Conservation (phyloP, 53 echinoderm and acorn worm genomes). For the Paelopatides confundens region DNA sequence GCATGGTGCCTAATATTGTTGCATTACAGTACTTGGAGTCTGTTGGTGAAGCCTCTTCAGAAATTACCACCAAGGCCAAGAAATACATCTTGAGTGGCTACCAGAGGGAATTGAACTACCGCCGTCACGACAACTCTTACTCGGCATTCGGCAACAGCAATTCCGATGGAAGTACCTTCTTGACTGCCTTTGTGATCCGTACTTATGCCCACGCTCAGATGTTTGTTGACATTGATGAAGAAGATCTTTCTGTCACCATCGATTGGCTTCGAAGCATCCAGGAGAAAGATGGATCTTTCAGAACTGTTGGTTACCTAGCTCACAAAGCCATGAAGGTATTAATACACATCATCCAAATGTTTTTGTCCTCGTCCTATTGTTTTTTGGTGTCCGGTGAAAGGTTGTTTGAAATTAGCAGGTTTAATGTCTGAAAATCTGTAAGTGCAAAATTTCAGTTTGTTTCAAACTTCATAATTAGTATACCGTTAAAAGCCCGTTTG, state of each 20-base stretch:
- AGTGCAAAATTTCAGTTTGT: too few relatives aligned
- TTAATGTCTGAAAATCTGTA: too few relatives aligned
- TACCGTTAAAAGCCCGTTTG: too few relatives aligned
- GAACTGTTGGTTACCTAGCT: conserved; percentile 76
- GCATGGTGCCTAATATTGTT: conserved; percentile 86
- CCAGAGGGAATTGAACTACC: conserved; percentile 91
- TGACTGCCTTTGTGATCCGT: conserved; percentile 84
- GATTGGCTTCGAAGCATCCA: conserved; percentile 81
- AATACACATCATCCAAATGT: neutral
- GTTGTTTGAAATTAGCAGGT: too few relatives aligned
- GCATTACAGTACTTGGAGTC: conserved; percentile 80
- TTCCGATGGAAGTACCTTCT: conserved; percentile 77
- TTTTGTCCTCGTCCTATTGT: neutral
- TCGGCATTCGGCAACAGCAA: conserved; percentile 81
- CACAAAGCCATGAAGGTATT: conserved; percentile 91
- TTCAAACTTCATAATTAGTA: too few relatives aligned
- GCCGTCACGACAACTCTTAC: conserved; percentile 83
- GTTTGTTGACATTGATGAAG: conserved; percentile 83
- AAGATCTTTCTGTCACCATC: conserved; percentile 79
- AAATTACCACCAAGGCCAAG: conserved; percentile 61
- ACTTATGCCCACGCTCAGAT: conserved; percentile 83
- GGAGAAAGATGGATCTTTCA: conserved; percentile 75
- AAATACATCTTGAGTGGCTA: conserved; percentile 80
- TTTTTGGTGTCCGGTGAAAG: neutral
- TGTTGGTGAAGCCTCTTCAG: conserved; percentile 71